A percentile compares a stretch with the other conserved stretches of the same genome.
phyloP scores from a whole-genome alignment of 1,140 invertebrate species.

The Hypsibius dujardini region DNA sequence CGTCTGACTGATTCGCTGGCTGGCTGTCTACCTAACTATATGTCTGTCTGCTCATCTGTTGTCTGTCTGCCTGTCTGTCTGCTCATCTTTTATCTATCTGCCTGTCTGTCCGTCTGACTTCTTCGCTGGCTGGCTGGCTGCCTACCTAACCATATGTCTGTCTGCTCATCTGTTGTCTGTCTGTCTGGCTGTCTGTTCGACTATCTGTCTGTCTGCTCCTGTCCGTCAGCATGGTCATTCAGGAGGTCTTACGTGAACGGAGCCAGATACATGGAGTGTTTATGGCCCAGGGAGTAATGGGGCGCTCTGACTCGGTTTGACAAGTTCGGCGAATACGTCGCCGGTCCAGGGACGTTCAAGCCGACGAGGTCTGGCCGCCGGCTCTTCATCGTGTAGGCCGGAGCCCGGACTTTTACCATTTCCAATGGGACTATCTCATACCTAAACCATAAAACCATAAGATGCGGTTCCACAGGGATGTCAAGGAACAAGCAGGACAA shows the following conservation, averaged over 20 bases:
- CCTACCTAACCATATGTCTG: too few relatives aligned
- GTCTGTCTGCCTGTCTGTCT: too few relatives aligned
- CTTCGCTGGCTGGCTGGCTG: too few relatives aligned
- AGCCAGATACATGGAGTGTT: background rate
- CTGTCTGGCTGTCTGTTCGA: too few relatives aligned
- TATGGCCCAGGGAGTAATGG: background rate
- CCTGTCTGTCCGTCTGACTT: too few relatives aligned
- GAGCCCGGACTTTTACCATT: background rate
- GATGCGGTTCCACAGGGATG: background rate
- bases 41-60: background rate
- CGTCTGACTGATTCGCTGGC: background rate
- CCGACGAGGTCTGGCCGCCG: background rate
- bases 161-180: too few relatives aligned
- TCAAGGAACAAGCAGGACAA: background rate
- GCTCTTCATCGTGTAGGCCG: background rate
- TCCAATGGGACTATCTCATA: conserved; percentile 4
- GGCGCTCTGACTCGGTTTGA: background rate
- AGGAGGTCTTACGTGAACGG: background rate
- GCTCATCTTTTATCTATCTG: too few relatives aligned
- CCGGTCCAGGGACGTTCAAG: conserved; percentile 4
- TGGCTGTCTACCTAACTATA: background rate
- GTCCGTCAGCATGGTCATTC: background rate
- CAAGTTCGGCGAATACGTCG: background rate
- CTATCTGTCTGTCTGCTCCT: background rate
- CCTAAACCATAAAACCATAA: background rate